These are phyloP conservation scores for Chrysodeixis includens DNA, from an alignment of 2,888 invertebrate species.

Conservation along the genomic window DNA sequence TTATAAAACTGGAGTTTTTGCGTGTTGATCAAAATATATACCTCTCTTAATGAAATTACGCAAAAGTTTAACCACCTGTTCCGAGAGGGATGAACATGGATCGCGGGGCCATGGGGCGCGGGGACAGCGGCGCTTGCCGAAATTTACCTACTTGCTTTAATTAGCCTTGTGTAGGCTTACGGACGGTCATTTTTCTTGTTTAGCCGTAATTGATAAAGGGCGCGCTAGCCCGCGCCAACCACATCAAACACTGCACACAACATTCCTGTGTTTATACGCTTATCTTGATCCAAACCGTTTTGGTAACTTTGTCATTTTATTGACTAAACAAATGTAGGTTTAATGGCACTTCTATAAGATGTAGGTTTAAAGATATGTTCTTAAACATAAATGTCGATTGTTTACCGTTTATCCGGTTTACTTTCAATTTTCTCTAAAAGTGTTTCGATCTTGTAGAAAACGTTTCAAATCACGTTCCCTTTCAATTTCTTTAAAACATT, in stretches of 20 bases:
- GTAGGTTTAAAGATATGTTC: too few species aligned
- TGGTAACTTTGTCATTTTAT: slow-evolving; percentile 27
- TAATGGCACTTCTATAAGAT: not conserved
- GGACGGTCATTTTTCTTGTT: slow-evolving; percentile 87
- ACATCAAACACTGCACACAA: slow-evolving; percentile 70
- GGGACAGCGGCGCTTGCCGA: slow-evolving; percentile 74
- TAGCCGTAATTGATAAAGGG: slow-evolving; percentile 88
- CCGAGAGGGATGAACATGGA: slow-evolving; percentile 65
- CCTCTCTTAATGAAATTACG: slow-evolving; percentile 79
- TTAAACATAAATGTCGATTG: not conserved
- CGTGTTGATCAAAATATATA: slow-evolving; percentile 81
- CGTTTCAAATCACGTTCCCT: slow-evolving; percentile 18
- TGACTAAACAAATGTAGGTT: not conserved
- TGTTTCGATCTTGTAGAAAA: not conserved
- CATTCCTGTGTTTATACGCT: slow-evolving; percentile 57
- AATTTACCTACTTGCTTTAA: slow-evolving; percentile 87
- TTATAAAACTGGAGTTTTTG: slow-evolving; percentile 66
- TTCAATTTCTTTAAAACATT: slow-evolving; percentile 60
- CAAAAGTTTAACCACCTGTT: slow-evolving; percentile 84
- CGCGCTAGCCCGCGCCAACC: slow-evolving; percentile 67
- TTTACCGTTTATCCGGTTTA: slow-evolving; percentile 4
- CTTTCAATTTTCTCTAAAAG: slow-evolving; percentile 1
- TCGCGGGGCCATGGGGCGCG: slow-evolving; percentile 56
- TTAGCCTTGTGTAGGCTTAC: slow-evolving; percentile 85
- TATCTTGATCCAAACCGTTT: slow-evolving; percentile 39